Evolutionary conservation across 1,140 invertebrate species (phyloP).

Genomic region (Eueides isabella): DNA sequence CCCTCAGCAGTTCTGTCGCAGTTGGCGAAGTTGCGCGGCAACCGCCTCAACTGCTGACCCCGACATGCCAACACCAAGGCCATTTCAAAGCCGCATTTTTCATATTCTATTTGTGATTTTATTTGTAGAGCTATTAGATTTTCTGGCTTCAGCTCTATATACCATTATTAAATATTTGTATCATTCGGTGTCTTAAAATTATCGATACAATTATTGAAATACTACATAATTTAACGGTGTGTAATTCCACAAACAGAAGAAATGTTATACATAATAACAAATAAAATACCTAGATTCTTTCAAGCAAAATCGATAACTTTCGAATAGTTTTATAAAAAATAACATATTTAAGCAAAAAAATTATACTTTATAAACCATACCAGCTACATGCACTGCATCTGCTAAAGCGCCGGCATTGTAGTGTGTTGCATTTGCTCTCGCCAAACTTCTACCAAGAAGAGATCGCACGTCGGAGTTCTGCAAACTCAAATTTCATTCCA

Average conservation of each 20-base stretch:
- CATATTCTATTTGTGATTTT: slow-evolving; percentile 68
- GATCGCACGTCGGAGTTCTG: slow-evolving; percentile 64
- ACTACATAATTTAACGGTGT: no score
- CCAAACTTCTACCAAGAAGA: slow-evolving; percentile 67
- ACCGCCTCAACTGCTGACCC: slow-evolving; percentile 49
- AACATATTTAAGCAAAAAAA: no score
- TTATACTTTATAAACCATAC: slow-evolving; percentile 47
- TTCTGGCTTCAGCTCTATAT: slow-evolving; percentile 65
- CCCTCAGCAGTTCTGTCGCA: slow-evolving; percentile 68
- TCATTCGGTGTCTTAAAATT: no score
- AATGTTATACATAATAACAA: no score
- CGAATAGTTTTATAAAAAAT: no score
- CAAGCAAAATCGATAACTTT: no score
- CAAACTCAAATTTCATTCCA: background rate
- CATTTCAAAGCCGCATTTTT: slow-evolving; percentile 71
- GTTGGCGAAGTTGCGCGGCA: slow-evolving; percentile 67
- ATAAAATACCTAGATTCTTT: background rate
- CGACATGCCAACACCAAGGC: slow-evolving; percentile 60
- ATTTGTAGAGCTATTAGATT: slow-evolving; percentile 70
- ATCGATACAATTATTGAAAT: background rate
- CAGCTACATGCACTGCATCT: slow-evolving; percentile 61
- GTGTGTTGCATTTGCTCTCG: slow-evolving; percentile 66
- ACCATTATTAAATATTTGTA: slow-evolving; percentile 14
- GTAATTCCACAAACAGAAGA: background rate
- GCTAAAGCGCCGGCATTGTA: slow-evolving; percentile 63